Base-by-base conservation (phyloP, 2,113 vertebrate species). In the Corythaeola cristata region DNA sequence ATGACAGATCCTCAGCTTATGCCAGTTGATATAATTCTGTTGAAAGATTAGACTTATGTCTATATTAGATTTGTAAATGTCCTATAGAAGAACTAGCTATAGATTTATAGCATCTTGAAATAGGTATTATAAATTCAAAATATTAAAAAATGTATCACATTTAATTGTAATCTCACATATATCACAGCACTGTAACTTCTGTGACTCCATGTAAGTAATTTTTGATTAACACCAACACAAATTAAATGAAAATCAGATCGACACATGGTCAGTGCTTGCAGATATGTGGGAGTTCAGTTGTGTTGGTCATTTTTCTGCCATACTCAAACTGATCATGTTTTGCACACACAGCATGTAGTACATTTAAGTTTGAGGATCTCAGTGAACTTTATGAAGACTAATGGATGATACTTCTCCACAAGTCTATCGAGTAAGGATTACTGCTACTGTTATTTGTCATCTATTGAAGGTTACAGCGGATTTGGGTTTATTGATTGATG, bases 401-500 rank as follows among this genome's bases (percentile, higher is more conserved):
- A 95, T 81, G 62, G 77, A 78, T 90, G 45, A 73, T 79, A 50
- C 32, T 68, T 86, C 76, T 71, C 68, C 79, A 83, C 39, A 86
- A 79, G 73, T 52, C 83, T 59, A 81, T 90, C 4, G 12, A 78
- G 84, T 80, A 82, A 78, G 62, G 60, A 82, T 92, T 95, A 75
- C 77, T 87, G 77, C 18, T 84, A 12, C 73, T 72, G 62, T 78
- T 89, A 85, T 93, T 90, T 84, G 64, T 90, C 96, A 89, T 81
- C 80, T 85, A 30, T 69, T 75, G 82, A 95, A 94, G 74, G 58
- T 68, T 92, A 92, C 64, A 85, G 45, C 0, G 0, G 74, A 92
- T 95, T 92, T 92, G 62, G 18, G 45, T 64, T 82, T 86, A 89
- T 87, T 89, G 94, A 93, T 41, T 96, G 53, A 81, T 76, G 49